Evolutionary conservation across 1,140 invertebrate species (phyloP).

Genomic region (Lutraria rhynchaena): DNA sequence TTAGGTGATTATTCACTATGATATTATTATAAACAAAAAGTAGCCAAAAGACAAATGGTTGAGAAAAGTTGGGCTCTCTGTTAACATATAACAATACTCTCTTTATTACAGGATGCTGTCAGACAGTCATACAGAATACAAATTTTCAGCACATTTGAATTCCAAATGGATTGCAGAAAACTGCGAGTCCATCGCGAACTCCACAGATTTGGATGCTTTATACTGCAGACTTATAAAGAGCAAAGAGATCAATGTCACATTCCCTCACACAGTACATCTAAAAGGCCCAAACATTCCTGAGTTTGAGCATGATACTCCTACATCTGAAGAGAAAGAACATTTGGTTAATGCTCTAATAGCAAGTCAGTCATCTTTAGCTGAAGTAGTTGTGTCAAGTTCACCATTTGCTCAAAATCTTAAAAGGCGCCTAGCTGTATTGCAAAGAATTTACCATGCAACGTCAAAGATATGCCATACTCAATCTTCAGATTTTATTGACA

Average conservation of each 20-base stretch:
- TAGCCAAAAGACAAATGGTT: no score
- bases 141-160: constrained; percentile 85
- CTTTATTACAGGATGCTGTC: no score
- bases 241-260: constrained; percentile 83
- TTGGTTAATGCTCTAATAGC: constrained; percentile 84
- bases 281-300: constrained; percentile 82
- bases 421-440: constrained; percentile 85
- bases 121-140: constrained; percentile 64
- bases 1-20: no score
- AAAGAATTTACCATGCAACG: constrained; percentile 86
- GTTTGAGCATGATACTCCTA: constrained; percentile 81
- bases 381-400: constrained; percentile 84
- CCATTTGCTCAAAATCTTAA: constrained; percentile 84
- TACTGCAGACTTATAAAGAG: constrained; percentile 85
- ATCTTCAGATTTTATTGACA: constrained; percentile 31
- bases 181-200: constrained; percentile 84
- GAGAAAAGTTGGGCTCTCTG: no score
- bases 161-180: constrained; percentile 85
- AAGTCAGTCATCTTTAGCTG: constrained; percentile 84
- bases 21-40: no score
- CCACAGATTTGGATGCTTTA: constrained; percentile 84
- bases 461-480: constrained; percentile 84
- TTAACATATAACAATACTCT: no score
- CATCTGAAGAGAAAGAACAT: constrained; percentile 84
- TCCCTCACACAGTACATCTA: constrained; percentile 81